Evolutionary conservation across 2,113 vertebrate genomes (phyloP).

Genomic region (Menura novaehollandiae): DNA sequence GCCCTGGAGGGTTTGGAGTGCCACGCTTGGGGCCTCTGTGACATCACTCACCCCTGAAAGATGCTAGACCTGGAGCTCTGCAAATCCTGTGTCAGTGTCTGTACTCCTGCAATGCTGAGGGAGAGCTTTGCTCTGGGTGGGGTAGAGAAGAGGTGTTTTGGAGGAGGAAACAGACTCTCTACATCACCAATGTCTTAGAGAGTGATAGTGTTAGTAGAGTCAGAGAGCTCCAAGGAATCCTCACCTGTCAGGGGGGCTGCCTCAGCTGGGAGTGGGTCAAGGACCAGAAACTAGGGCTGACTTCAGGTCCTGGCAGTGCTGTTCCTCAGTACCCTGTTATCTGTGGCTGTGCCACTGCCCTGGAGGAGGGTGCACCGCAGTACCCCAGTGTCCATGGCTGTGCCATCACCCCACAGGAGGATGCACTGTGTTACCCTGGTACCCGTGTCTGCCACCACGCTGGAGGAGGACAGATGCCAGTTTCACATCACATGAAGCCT

Average conservation of each 20-base stretch:
- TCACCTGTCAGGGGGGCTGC: background rate
- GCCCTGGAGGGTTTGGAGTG: background rate
- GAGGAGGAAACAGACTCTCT: background rate
- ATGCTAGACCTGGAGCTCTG: background rate
- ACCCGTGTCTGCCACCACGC: background rate
- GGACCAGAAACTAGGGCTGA: background rate
- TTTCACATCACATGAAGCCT: background rate
- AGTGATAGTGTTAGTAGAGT: background rate
- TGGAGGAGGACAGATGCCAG: background rate
- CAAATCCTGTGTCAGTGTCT: background rate
- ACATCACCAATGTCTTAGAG: accelerated
- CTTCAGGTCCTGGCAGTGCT: background rate
- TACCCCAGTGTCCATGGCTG: background rate
- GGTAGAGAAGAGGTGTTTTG: background rate
- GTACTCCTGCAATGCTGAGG: accelerated
- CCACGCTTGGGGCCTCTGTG: accelerated
- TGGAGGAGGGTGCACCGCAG: background rate
- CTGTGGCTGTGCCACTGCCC: background rate
- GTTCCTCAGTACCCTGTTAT: background rate
- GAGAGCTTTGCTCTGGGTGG: background rate
- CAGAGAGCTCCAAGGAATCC: background rate
- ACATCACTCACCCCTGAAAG: background rate
- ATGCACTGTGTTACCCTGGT: background rate
- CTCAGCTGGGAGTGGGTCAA: background rate
- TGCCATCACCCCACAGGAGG: background rate